A percentile compares a stretch with the other conserved stretches of the same genome.
These are phyloP conservation scores for Ictalurus punctatus DNA, from an alignment of 2,113 vertebrate genomes.

Conservation along the genomic window DNA sequence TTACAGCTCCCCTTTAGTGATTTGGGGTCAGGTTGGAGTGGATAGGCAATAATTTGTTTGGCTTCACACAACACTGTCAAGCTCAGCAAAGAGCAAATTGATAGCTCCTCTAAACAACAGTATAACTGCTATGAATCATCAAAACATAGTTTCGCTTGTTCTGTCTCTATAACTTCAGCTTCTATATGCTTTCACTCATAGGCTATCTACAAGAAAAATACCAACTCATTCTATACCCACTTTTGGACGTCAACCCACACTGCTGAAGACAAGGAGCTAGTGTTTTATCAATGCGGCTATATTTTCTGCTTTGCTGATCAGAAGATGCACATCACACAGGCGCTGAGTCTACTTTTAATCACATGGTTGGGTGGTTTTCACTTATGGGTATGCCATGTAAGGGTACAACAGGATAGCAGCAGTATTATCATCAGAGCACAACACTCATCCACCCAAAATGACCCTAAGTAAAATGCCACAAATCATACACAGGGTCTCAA, in stretches of 20 bases:
- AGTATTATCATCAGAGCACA: constrained; percentile 14
- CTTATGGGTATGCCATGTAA: background rate
- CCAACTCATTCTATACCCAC: background rate
- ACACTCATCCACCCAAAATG: background rate
- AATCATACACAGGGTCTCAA: background rate
- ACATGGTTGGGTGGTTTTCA: constrained; percentile 32
- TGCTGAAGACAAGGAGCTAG: constrained; percentile 14
- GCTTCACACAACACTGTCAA: constrained; percentile 3
- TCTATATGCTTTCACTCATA: background rate
- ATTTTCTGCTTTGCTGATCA: constrained; percentile 27
- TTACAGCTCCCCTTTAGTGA: background rate
- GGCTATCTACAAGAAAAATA: background rate
- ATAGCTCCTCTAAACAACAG: background rate
- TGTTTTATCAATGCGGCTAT: background rate
- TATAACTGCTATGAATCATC: constrained; percentile 7
- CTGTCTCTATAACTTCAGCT: background rate
- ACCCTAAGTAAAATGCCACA: constrained; percentile 7
- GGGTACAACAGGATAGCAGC: background rate
- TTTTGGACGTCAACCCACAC: background rate
- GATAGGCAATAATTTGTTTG: constrained; percentile 20
- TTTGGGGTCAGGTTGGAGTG: background rate
- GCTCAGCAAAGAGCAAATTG: constrained; percentile 6
- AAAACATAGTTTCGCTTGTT: background rate
- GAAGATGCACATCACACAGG: constrained; percentile 1
- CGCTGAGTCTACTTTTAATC: constrained; percentile 19